A percentile compares a stretch with the other conserved stretches of the same genome.
phyloP scores from a whole-genome alignment of 2,797 vertebrate species.

The Pyrocephalus nanus region DNA sequence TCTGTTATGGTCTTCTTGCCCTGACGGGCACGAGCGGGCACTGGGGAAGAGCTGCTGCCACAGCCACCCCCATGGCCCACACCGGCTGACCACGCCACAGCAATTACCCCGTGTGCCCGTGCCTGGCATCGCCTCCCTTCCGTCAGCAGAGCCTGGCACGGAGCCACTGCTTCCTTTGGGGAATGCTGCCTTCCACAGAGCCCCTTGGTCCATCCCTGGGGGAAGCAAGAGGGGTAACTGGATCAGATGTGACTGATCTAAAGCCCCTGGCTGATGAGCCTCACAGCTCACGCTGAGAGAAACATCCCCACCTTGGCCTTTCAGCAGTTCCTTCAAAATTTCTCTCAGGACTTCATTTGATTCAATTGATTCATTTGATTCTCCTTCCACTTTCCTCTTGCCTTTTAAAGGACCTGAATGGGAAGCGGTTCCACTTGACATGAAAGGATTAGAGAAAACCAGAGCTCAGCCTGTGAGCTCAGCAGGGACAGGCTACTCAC shows the following conservation, averaged over 20 bases:
- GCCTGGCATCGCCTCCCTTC: not conserved
- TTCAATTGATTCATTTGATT: too few species aligned
- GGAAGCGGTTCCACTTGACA: too few species aligned
- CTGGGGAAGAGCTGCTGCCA: not conserved
- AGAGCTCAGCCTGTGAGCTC: not conserved
- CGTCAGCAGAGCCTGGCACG: accelerated
- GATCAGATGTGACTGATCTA: not conserved
- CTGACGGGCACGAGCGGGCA: too few species aligned
- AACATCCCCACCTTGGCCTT: not conserved
- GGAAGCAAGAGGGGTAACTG: not conserved
- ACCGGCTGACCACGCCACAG: not conserved
- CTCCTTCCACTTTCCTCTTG: too few species aligned
- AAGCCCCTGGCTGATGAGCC: too few species aligned
- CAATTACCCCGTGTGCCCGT: not conserved
- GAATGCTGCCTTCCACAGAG: accelerated
- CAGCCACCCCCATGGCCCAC: not conserved
- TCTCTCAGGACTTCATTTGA: too few species aligned
- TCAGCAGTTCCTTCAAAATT: too few species aligned
- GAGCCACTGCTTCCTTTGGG: not conserved
- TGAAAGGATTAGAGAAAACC: too few species aligned
- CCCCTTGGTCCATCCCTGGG: accelerated
- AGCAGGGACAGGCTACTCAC: too few species aligned
- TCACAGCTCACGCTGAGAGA: not conserved
- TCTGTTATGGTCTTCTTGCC: too few species aligned
- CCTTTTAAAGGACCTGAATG: too few species aligned